Evolutionary conservation across 2,888 invertebrate species (phyloP).

Genomic region (Gibbula magus): DNA sequence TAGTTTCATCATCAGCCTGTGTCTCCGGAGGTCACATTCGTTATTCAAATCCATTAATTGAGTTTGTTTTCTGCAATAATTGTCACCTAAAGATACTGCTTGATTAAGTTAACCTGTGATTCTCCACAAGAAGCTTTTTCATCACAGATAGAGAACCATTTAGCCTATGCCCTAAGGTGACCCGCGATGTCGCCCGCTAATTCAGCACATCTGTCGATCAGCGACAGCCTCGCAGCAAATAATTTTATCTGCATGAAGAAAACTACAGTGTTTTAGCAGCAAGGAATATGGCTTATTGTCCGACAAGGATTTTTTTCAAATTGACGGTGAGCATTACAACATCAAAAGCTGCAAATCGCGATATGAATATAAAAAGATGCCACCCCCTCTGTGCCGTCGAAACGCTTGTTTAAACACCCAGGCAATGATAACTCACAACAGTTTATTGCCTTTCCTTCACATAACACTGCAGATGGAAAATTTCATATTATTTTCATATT

Average conservation of each 20-base stretch:
- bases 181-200: background rate
- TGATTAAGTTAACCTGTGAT: slow-evolving; percentile 22
- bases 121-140: slow-evolving; percentile 10
- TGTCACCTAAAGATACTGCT: slow-evolving; percentile 18
- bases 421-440: no score
- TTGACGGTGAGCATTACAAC: no score
- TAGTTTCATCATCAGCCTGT: background rate
- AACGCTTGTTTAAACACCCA: no score
- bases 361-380: no score
- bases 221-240: background rate
- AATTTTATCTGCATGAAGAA: background rate
- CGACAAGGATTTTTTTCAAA: no score
- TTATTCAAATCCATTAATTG: slow-evolving; percentile 21
- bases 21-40: background rate
- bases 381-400: no score
- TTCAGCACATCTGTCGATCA: slow-evolving; percentile 17
- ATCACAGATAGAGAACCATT: background rate
- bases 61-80: slow-evolving; percentile 19
- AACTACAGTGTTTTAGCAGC: background rate
- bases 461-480: background rate
- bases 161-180: slow-evolving; percentile 6
- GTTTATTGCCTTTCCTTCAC: background rate
- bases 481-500: slow-evolving; percentile 40
- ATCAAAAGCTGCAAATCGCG: no score
- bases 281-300: background rate